Base-by-base conservation (phyloP, 1,140 invertebrate genomes). In the Stegodyphus mimosarum region DNA sequence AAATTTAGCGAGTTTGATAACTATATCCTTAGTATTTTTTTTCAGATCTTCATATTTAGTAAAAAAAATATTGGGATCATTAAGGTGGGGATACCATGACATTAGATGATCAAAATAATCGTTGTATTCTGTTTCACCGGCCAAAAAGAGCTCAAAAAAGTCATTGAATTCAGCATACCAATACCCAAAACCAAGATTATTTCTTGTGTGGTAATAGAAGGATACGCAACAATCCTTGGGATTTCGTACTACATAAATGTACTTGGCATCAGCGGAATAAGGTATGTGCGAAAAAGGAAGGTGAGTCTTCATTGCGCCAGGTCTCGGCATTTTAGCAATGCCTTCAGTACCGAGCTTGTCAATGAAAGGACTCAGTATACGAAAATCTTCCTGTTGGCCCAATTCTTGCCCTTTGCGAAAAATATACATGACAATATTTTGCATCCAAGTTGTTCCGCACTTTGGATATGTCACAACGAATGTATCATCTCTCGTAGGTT, bases 141-240 rank as follows among this genome's bases (percentile, higher is more conserved):
- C 53, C 9, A 88, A 66, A 71, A 91, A 90, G 5, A 89, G 79
- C 51, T 90, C 87, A 73, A 90, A 88, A 69, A 90, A 90, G 10
- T 83, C 87, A 51, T 90, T 87, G 79, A 90, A 91, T 11, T 88
- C 83, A 17, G 88, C 89, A 55, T 88, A 70, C 13, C 17, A 52
- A 13, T 55, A 80, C 11, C n/a, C 15, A 18, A 17, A 15, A 18
- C 64, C 13, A 6, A 33, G 67, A 75, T 95, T 93, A 2, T 94
- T 90, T 88, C 93, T 92, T 89, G 95, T 94, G 53, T 96, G 92
- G 90, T 96, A 93, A 89, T 94, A 97, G 90, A 94, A 96, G 0
- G 95, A 96, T 0, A 96, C 94, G 6, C 93, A 94, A 48, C 70
- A 72, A 48, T 72, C 81, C 9, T 60, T 75, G 17, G 81, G 81